These are phyloP conservation scores for Corydoras sp. DNA, from an alignment of 2,113 vertebrate species.

Conservation along the genomic window DNA sequence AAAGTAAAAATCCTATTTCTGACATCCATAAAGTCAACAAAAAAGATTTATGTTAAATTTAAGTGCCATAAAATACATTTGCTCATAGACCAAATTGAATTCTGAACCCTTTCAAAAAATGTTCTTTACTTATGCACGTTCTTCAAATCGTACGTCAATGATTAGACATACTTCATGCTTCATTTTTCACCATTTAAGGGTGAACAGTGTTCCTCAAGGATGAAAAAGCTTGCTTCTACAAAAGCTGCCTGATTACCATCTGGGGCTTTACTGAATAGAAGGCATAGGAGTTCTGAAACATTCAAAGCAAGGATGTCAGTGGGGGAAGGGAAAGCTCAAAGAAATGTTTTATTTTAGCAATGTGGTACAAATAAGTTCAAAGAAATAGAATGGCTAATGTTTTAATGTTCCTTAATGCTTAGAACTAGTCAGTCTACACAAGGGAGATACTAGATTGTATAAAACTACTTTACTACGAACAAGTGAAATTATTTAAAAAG, in stretches of 20 bases:
- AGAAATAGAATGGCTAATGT: no score
- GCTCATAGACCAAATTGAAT: no score
- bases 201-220: slow-evolving; percentile 7
- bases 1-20: no score
- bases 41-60: no score
- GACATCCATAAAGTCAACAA: no score
- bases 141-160: slow-evolving; percentile 23
- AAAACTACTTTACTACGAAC: no score
- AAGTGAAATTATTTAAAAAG: no score
- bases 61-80: no score
- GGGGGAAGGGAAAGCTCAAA: slow-evolving; percentile 23
- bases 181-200: slow-evolving; percentile 27
- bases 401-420: no score
- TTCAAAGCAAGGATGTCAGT: slow-evolving; percentile 11
- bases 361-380: neutral
- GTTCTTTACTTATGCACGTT: neutral
- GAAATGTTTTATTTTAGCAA: slow-evolving; percentile 9
- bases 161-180: slow-evolving; percentile 10
- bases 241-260: slow-evolving; percentile 33
- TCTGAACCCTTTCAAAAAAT: neutral
- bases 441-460: no score
- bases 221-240: slow-evolving; percentile 25
- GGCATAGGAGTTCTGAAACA: slow-evolving; percentile 17
- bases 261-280: slow-evolving; percentile 30
- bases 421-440: no score